phyloP scores from a whole-genome alignment of 2,888 invertebrate species.

The Seladonia tumulorum region DNA sequence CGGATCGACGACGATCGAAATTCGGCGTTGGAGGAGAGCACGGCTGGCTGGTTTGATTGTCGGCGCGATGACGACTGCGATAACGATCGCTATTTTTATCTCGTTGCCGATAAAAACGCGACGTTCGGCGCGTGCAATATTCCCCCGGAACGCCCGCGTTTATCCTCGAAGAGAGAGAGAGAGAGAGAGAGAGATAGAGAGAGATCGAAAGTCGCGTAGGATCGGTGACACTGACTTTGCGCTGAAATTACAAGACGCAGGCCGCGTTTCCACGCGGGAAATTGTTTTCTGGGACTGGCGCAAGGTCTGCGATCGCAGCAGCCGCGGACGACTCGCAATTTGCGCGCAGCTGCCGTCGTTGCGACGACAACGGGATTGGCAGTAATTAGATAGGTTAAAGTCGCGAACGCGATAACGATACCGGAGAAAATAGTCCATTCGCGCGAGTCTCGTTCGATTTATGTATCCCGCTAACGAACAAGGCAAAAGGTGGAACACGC shows the following conservation, averaged over 20 bases:
- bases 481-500: neutral
- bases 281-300: slow-evolving; percentile 1
- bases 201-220: neutral
- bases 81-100: neutral
- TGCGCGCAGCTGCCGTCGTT: slow-evolving; percentile 64
- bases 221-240: neutral
- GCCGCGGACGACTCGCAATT: slow-evolving; percentile 2
- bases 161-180: neutral
- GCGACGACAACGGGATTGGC: slow-evolving; percentile 68
- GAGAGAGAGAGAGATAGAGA: neutral
- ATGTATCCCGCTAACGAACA: neutral
- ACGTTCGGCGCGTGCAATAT: neutral
- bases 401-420: slow-evolving; percentile 80
- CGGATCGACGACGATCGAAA: neutral
- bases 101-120: neutral
- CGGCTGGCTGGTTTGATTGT: neutral
- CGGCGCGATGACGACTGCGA: slow-evolving; percentile 19
- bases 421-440: slow-evolving; percentile 73
- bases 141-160: neutral
- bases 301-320: neutral
- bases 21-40: neutral
- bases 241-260: neutral
- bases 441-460: neutral
- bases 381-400: slow-evolving; percentile 81
- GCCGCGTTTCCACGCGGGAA: neutral